Evolutionary conservation across 2,797 vertebrate species (phyloP).

Genomic region (Hylomyscus alleni): DNA sequence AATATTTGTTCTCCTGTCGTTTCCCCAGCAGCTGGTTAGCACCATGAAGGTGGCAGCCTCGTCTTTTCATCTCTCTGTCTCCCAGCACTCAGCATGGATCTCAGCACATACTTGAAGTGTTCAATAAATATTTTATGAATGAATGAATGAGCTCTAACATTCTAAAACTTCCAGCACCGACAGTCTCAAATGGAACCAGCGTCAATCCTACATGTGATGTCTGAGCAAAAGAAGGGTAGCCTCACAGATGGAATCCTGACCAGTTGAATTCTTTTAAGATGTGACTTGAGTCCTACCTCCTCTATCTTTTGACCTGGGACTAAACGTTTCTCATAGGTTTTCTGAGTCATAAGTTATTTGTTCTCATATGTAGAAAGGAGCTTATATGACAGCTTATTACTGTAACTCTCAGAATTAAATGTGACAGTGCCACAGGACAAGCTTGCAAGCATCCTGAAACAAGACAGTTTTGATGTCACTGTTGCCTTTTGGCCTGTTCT

Average conservation of each 20-base stretch:
- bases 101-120: constrained; percentile 14
- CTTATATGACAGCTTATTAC: background rate
- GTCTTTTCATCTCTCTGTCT: constrained; percentile 45
- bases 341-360: constrained; percentile 14
- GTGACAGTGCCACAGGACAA: background rate
- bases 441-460: background rate
- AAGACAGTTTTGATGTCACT: background rate
- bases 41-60: background rate
- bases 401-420: background rate
- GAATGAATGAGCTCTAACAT: constrained; percentile 49
- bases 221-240: background rate
- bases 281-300: background rate
- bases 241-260: background rate
- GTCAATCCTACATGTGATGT: background rate
- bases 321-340: background rate
- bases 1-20: background rate
- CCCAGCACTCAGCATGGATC: background rate
- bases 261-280: background rate
- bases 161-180: background rate
- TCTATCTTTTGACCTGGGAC: background rate
- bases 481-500: background rate
- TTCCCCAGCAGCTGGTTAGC: background rate
- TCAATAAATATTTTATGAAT: constrained; percentile 71
- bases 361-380: background rate
- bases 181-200: background rate